Conservation (phyloP, 1,140 invertebrate genomes). For the Hirudo medicinalis region DNA sequence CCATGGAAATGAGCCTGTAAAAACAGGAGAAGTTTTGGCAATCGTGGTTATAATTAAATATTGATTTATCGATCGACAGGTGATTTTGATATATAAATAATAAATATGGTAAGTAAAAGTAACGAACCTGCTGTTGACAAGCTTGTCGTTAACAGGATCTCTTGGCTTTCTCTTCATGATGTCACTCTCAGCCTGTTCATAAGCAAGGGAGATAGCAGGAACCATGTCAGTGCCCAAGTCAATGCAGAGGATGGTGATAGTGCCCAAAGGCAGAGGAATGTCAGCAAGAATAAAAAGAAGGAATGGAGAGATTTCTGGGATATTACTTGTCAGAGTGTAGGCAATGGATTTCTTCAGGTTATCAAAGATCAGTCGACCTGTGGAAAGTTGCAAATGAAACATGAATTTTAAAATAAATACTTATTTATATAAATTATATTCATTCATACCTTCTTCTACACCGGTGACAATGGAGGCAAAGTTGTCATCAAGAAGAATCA, state of each 20-base stretch:
- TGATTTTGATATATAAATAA: too few relatives aligned
- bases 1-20: conserved; percentile 26
- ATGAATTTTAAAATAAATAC: background rate
- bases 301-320: conserved; percentile 47
- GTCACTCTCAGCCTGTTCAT: conserved; percentile 87
- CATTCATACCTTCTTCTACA: background rate
- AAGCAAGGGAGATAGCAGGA: conserved; percentile 61
- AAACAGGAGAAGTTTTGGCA: conserved; percentile 30
- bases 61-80: too few relatives aligned
- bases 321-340: conserved; percentile 53
- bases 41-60: too few relatives aligned
- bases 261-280: conserved; percentile 31
- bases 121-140: conserved; percentile 19
- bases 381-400: background rate
- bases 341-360: conserved; percentile 51
- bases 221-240: conserved; percentile 35
- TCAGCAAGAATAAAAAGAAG: conserved; percentile 30
- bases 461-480: conserved; percentile 9
- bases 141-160: conserved; percentile 50
- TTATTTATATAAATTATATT: background rate
- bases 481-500: conserved; percentile 10
- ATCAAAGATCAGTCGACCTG: conserved; percentile 56
- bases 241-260: conserved; percentile 33
- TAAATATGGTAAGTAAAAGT: background rate
- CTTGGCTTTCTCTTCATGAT: conserved; percentile 95